phyloP scores from a whole-genome alignment of 35 echinoderm and acorn worm genomes.

The Apostichopus parvimensis region DNA sequence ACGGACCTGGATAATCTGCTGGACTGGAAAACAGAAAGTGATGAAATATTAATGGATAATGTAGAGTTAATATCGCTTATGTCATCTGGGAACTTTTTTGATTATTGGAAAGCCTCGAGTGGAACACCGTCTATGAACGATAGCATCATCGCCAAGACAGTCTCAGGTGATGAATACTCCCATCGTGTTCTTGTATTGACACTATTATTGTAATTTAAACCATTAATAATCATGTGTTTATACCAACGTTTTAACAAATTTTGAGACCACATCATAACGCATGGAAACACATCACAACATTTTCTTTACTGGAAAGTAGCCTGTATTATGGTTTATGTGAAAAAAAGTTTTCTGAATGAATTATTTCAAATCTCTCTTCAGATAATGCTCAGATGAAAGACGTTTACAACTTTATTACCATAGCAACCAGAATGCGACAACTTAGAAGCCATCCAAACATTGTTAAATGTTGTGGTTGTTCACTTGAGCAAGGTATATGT shows the following conservation, averaged over 20 bases:
- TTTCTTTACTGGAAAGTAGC: too few species aligned
- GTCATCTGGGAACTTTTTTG: neutral
- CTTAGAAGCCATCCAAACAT: neutral
- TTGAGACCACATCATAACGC: too few species aligned
- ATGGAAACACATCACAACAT: too few species aligned
- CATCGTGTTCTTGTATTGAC: too few species aligned
- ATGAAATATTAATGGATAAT: neutral
- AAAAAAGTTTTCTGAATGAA: too few species aligned
- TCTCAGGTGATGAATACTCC: neutral
- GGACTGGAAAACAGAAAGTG: too few species aligned
- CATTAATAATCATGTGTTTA: too few species aligned
- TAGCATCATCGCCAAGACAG: neutral
- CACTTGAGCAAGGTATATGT: neutral
- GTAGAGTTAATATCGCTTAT: neutral
- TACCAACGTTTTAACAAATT: too few species aligned
- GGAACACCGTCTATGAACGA: neutral
- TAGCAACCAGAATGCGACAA: neutral
- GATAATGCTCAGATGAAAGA: conserved; percentile 29
- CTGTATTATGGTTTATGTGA: too few species aligned
- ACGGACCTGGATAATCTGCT: too few species aligned
- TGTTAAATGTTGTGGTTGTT: neutral
- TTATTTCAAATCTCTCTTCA: neutral
- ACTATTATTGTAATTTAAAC: too few species aligned
- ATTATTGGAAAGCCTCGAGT: neutral
- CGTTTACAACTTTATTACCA: neutral